Conservation (phyloP, 2,797 vertebrate genomes). For the Acridotheres tristis region DNA sequence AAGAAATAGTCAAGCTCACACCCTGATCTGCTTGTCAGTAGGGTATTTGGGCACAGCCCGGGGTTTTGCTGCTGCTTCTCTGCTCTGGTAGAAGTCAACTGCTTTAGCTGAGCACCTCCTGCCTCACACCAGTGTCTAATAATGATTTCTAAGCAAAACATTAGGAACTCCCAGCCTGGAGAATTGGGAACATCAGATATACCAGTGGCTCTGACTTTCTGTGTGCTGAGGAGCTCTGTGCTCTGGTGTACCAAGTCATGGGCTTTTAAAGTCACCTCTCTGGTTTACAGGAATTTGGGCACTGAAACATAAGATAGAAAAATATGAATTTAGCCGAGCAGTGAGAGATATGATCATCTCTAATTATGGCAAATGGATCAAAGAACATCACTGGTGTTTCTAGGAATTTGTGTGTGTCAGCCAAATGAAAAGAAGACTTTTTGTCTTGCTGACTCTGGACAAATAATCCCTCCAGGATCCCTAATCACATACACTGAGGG, state of each 20-base stretch:
- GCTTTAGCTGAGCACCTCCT: neutral
- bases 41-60: neutral
- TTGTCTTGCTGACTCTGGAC: neutral
- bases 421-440: neutral
- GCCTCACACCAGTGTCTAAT: accelerated
- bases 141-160: neutral
- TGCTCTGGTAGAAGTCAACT: neutral
- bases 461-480: neutral
- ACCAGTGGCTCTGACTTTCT: neutral
- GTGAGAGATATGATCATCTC: neutral
- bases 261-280: neutral
- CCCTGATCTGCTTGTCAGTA: neutral
- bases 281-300: neutral
- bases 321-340: neutral
- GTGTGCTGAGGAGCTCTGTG: neutral
- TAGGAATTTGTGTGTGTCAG: neutral
- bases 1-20: neutral
- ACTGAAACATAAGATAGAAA: neutral
- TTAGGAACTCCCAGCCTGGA: neutral
- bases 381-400: neutral
- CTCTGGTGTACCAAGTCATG: neutral
- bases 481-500: neutral
- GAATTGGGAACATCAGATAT: neutral
- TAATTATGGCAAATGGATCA: neutral
- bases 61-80: neutral